Base-by-base conservation (phyloP, 2,113 vertebrate genomes). In the Corydoras sp. region DNA sequence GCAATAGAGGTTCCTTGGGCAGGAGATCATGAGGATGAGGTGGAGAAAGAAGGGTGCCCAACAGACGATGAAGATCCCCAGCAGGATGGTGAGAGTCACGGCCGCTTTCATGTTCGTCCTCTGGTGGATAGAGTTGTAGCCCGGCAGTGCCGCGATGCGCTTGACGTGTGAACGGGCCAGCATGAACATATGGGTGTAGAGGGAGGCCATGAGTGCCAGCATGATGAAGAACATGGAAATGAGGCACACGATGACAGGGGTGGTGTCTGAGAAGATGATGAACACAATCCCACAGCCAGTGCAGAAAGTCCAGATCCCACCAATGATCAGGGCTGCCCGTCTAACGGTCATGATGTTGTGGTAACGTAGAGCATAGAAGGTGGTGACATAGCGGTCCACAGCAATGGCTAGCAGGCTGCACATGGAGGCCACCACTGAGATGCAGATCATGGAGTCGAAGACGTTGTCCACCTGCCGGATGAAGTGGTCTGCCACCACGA, bases 11-110 rank as follows among this genome's bases (percentile, higher is more conserved):
- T 94, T 91, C 76, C 82, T 83, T 24, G 93, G 93, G 79, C 93
- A 95, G 58, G 92, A 85, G 75, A 95, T 91, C 72, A 95, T 93
- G 72, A 95, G 90, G 71, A 94, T 88, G 73, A 94, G 91, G 83
- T 95, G 93, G 8, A 95, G 90, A 78, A 95, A 94, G 85, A 95
- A 94, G 2, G 93, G 93, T 0, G 92, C 89, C 93, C 93, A 95
- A 85, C 93, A 95, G 76, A 89, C 84, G 0, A 95, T 73, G 81
- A 94, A 95, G 49, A 93, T 92, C 0, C 93, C 93, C 43, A 94
- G 87, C 43, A 95, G 81, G 75, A 94, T 90, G 11, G 91, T 93
- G 82, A 94, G 88, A 48, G 93, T 95, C 81, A 92, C 85, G 0
- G 93, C 93, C 0, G 92, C 93, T 75, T 93, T 94, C 87, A 92